Percentiles rank a stretch among this genome's conserved stretches.
Evolutionary conservation across 2,113 vertebrate genomes (phyloP).

Genomic region (Penelope pileata): DNA sequence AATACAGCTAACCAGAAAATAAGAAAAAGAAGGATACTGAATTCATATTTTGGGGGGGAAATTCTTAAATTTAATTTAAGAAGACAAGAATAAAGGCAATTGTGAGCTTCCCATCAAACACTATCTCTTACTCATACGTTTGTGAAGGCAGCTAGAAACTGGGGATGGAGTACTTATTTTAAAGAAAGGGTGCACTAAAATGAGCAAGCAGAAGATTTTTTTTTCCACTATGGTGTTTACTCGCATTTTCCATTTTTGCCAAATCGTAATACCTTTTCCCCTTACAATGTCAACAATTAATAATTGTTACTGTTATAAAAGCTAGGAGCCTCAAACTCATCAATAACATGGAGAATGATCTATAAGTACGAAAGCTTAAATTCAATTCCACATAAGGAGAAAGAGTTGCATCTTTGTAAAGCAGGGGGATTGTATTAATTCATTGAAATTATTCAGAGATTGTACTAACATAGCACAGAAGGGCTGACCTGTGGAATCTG

Average conservation of each 20-base stretch:
- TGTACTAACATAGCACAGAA: neutral
- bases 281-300: neutral
- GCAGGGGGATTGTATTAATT: neutral
- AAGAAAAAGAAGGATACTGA: neutral
- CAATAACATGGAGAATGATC: neutral
- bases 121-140: neutral
- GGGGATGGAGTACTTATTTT: neutral
- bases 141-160: neutral
- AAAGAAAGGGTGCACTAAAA: neutral
- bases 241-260: neutral
- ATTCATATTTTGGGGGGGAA: neutral
- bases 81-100: neutral
- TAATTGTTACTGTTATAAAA: neutral
- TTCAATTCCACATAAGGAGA: neutral
- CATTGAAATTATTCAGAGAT: neutral
- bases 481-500: neutral
- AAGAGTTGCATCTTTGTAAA: neutral
- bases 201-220: neutral
- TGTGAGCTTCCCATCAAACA: neutral
- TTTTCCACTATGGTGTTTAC: neutral
- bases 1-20: conserved; percentile 22
- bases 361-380: neutral
- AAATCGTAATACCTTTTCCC: neutral
- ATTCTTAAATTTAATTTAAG: neutral
- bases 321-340: neutral